phyloP scores from a whole-genome alignment of 2,888 invertebrate genomes.

The Volucella zonaria region DNA sequence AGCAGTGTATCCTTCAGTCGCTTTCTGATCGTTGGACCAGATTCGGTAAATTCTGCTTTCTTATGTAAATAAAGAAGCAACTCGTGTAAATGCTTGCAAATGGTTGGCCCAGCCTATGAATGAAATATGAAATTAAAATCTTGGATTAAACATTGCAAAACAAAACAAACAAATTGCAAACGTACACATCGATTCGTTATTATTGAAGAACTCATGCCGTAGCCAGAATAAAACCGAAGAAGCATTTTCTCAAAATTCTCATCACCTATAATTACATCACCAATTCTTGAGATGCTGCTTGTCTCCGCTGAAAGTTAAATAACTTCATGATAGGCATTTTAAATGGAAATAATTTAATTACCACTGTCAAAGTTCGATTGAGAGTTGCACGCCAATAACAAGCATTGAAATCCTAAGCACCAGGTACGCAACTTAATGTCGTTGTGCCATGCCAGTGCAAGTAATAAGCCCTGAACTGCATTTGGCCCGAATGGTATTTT shows the following conservation, averaged over 20 bases:
- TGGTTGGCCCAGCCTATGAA: conserved; percentile 88
- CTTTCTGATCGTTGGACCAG: conserved; percentile 84
- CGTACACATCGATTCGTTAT: conserved; percentile 81
- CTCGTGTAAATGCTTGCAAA: conserved; percentile 89
- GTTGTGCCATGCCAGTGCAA: conserved; percentile 87
- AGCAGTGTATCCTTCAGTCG: conserved; percentile 84
- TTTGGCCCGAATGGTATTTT: conserved; percentile 86
- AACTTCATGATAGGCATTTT: conserved; percentile 86
- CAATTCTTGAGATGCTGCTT: conserved; percentile 82
- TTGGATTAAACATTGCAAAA: neutral
- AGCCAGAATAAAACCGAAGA: conserved; percentile 86
- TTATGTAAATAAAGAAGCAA: conserved; percentile 88
- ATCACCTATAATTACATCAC: conserved; percentile 85
- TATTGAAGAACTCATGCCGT: conserved; percentile 83
- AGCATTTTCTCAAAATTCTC: conserved; percentile 87
- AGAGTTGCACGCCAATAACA: conserved; percentile 88
- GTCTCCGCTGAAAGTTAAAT: conserved; percentile 84
- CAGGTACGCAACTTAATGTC: conserved; percentile 89
- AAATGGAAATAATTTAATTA: conserved; percentile 87
- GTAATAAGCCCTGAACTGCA: conserved; percentile 87
- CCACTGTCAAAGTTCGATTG: conserved; percentile 80
- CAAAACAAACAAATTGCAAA: neutral
- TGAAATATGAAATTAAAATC: conserved; percentile 76
- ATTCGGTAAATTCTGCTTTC: conserved; percentile 85
- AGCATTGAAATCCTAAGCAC: conserved; percentile 88